A percentile compares a stretch with the other conserved stretches of the same genome.
These are phyloP conservation scores for Aphelenchoides bicaudatus DNA, from an alignment of 2,888 invertebrate genomes.

Conservation along the genomic window DNA sequence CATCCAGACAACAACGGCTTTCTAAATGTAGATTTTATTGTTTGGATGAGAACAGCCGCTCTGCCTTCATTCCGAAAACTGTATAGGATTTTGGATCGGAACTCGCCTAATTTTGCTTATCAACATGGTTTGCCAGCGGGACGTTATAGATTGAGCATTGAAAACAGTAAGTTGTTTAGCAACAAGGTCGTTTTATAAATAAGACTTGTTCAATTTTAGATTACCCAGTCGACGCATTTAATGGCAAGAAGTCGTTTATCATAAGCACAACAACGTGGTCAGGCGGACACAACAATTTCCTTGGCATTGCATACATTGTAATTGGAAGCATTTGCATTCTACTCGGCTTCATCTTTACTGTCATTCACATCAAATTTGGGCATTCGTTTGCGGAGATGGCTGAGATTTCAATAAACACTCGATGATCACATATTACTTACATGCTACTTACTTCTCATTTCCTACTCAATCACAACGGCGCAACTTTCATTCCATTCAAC, in stretches of 20 bases:
- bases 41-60: slow-evolving; percentile 99
- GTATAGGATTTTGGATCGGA: slow-evolving; percentile 80
- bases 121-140: slow-evolving; percentile 73
- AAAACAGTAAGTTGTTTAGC: slow-evolving; percentile 57
- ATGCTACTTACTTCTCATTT: too few relatives aligned
- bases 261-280: slow-evolving; percentile 91
- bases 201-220: slow-evolving; percentile 59
- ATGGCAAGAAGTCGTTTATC: slow-evolving; percentile 88
- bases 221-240: slow-evolving; percentile 85
- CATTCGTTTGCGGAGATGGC: slow-evolving; percentile 33
- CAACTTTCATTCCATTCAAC: too few relatives aligned
- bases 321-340: slow-evolving; percentile 89
- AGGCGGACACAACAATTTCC: slow-evolving; percentile 94
- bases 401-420: slow-evolving; percentile 2
- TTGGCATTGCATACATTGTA: slow-evolving; percentile 95
- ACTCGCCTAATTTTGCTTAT: slow-evolving; percentile 63
- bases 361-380: slow-evolving; percentile 95
- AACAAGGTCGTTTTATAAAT: background rate
- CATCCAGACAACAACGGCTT: slow-evolving; percentile 72
- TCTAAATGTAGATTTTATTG: slow-evolving; percentile 93
- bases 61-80: slow-evolving; percentile 91
- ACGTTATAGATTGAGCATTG: slow-evolving; percentile 60
- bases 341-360: slow-evolving; percentile 81
- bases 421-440: too few relatives aligned
- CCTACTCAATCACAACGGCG: too few relatives aligned